Evolutionary conservation across 2,797 vertebrate species (phyloP).

Genomic region (Tokudaia muenninki): DNA sequence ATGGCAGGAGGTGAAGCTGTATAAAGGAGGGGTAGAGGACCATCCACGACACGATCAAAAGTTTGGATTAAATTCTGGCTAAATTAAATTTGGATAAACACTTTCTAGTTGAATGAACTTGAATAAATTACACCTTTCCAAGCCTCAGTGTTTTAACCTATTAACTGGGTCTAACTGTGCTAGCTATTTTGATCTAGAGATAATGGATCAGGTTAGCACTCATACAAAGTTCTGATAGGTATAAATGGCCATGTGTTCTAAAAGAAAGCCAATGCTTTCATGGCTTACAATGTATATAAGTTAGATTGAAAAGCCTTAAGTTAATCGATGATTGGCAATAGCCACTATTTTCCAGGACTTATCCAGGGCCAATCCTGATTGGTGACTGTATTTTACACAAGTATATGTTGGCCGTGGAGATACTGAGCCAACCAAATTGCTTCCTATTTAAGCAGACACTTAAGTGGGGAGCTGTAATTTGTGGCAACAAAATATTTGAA

Average conservation of each 20-base stretch:
- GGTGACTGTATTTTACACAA: background rate
- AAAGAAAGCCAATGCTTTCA: background rate
- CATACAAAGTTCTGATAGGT: background rate
- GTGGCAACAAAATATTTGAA: background rate
- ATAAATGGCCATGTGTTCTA: background rate
- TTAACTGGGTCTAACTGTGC: background rate
- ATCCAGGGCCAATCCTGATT: background rate
- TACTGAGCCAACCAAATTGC: background rate
- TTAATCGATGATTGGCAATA: background rate
- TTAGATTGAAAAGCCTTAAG: background rate
- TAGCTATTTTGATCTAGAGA: background rate
- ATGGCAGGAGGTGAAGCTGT: too few relatives aligned
- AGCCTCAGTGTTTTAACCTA: background rate
- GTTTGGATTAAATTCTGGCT: background rate
- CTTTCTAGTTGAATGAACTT: background rate
- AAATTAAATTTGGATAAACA: too few relatives aligned
- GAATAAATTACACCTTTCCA: background rate
- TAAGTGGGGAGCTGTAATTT: background rate
- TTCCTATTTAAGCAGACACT: background rate
- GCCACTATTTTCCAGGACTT: background rate
- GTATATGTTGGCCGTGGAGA: background rate
- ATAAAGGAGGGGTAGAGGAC: too few relatives aligned
- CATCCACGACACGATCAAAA: background rate
- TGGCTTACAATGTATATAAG: background rate
- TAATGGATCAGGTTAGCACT: background rate